Conservation (phyloP, 2,888 invertebrate genomes). For the Drosophila fulvimacula region DNA sequence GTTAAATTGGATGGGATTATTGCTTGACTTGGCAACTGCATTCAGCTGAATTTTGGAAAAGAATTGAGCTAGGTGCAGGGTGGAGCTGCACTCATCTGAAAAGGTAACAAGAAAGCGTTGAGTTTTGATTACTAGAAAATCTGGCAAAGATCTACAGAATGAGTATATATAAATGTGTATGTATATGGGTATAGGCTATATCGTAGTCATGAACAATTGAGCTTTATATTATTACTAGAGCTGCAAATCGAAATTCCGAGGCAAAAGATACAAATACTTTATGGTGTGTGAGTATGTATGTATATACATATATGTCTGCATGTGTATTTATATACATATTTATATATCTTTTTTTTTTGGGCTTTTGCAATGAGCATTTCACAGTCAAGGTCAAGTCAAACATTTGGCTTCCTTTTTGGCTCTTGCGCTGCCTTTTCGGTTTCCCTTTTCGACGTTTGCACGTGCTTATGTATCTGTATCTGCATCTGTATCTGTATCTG, state of each 20-base stretch:
- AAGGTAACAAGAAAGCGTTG: conserved; percentile 47
- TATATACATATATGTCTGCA: conserved; percentile 8
- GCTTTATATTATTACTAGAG: background rate
- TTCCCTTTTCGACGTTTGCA: conserved; percentile 54
- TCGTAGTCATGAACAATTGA: conserved; percentile 8
- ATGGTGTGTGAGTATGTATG: conserved; percentile 14
- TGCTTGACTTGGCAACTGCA: conserved; percentile 18
- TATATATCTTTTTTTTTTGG: conserved; percentile 1
- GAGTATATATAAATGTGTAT: conserved; percentile 4
- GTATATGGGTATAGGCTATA: background rate
- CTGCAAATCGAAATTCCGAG: conserved; percentile 12
- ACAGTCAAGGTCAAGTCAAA: conserved; percentile 81
- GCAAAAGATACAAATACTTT: conserved; percentile 23
- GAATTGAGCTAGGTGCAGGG: conserved; percentile 31
- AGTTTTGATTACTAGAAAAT: conserved; percentile 38
- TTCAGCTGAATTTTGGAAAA: conserved; percentile 32
- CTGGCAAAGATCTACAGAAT: conserved; percentile 5
- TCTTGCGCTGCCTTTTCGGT: conserved; percentile 18
- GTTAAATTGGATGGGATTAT: conserved; percentile 20
- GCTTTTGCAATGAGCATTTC: conserved; percentile 75
- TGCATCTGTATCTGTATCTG: conserved; percentile 27
- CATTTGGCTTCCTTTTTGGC: conserved; percentile 65
- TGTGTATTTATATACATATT: background rate
- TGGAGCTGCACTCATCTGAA: conserved; percentile 56
- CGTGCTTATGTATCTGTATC: conserved; percentile 52